These are phyloP conservation scores for Aporophyla nigra DNA, from an alignment of 2,888 invertebrate genomes.

Conservation along the genomic window DNA sequence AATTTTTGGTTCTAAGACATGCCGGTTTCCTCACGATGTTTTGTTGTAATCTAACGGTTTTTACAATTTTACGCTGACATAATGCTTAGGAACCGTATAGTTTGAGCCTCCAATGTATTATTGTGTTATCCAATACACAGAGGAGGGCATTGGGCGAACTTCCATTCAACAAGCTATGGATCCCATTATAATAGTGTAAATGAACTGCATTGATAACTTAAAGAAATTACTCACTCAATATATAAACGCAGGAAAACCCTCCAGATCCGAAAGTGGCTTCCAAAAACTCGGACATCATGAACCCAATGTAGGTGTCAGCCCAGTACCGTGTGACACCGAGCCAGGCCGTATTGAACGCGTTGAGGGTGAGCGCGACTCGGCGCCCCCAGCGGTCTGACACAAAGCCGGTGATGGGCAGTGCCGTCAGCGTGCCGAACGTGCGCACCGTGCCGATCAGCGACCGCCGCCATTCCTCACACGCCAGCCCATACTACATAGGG, in stretches of 20 bases:
- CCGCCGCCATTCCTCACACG: slow-evolving; percentile 93
- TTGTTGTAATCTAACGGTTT: no score
- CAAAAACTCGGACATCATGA: slow-evolving; percentile 92
- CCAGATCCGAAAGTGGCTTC: slow-evolving; percentile 93
- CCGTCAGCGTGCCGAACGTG: slow-evolving; percentile 92
- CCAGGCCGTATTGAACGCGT: slow-evolving; percentile 91
- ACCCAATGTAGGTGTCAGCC: slow-evolving; percentile 90
- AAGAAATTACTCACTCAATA: slow-evolving; percentile 89
- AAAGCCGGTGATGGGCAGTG: slow-evolving; percentile 92
- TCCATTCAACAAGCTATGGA: background rate
- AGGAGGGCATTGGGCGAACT: background rate
- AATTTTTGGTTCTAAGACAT: no score
- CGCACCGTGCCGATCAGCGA: slow-evolving; percentile 93
- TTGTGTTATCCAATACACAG: no score
- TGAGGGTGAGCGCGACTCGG: slow-evolving; percentile 90
- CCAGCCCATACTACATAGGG: slow-evolving; percentile 89
- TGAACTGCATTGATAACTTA: no score
- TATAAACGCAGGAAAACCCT: slow-evolving; percentile 93
- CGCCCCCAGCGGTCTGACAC: slow-evolving; percentile 94
- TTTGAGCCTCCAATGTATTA: no score
- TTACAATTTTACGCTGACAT: no score
- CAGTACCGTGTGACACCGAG: slow-evolving; percentile 91
- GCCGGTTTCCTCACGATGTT: no score
- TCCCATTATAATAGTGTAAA: background rate
- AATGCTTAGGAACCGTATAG: no score